phyloP scores from a whole-genome alignment of 2,113 vertebrate species.

The Tympanuchus pallidicinctus region DNA sequence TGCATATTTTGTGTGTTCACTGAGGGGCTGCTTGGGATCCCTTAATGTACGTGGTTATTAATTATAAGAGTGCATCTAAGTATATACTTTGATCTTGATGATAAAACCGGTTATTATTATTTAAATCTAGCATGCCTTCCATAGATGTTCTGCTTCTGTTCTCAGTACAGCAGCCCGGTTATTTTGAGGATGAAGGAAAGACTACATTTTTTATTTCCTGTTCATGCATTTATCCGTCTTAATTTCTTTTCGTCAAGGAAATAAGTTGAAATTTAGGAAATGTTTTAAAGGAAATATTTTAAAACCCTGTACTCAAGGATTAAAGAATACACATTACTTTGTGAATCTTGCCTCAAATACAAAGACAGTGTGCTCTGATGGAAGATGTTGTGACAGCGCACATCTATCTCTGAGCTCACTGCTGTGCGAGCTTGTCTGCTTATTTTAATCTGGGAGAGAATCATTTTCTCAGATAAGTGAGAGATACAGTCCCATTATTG shows the following conservation, averaged over 20 bases:
- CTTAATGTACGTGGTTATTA: background rate
- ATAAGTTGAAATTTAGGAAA: background rate
- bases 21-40: background rate
- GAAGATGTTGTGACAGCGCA: background rate
- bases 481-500: background rate
- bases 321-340: background rate
- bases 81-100: background rate
- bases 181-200: background rate
- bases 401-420: background rate
- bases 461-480: background rate
- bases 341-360: background rate
- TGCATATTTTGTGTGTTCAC: background rate
- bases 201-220: background rate
- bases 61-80: constrained; percentile 12
- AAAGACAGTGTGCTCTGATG: background rate
- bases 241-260: background rate
- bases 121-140: background rate
- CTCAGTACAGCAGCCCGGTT: background rate
- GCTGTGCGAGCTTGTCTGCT: background rate
- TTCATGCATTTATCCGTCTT: background rate
- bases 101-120: background rate
- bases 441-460: background rate
- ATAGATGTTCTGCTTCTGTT: background rate
- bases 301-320: background rate
- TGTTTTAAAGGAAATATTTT: background rate